Evolutionary conservation across 2,888 invertebrate species (phyloP), one percentile per base, ranked within the genome.

Genomic region (Ceraclea dissimilis): DNA sequence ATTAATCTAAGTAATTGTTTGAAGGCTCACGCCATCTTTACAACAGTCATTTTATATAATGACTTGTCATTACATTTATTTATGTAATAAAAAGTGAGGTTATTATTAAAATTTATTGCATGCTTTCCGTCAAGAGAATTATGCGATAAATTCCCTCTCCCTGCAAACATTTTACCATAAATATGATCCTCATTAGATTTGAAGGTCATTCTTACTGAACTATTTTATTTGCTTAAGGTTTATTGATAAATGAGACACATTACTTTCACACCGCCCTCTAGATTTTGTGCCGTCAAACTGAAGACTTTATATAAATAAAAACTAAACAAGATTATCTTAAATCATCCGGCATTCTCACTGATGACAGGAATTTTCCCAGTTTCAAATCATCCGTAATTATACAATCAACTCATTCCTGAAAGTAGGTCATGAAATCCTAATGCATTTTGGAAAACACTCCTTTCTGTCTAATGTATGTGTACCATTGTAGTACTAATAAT

Each of bases 141-240:
- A 43, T 22, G 44, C 54, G 49, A 54, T 54, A 49, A 50, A 50
- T 54, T 47, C 16, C 6, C 18, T 33, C 33, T 13, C 19, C 46
- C 2, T 46, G 2, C 18, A 22, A 11, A 49, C 6, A 26, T 54
- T 49, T 22, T 54, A 44, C 4, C 33, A 33, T 49, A 43, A 50
- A 54, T 54, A 54, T 54, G 54, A 50, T 54, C 46, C 53, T 47
- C 46, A 50, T 57, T 50, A 57, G 43, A 33, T 48, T 43, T 39
- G 44, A 57, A 57, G 50, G 57, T 53, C 47, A 18, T n/a, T n/a
- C 8, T 44, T 26, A 47, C 48, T 49, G 49, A 52, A 57, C 53
- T 57, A 57, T 57, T 57, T 57, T 57, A 50, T 57, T 57, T 57
- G 53, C 57, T 33, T 53, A 57, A 53, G 53, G 56, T 53, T 53